Evolutionary conservation across 2,797 vertebrate species (phyloP).

Genomic region (Myotis myotis): DNA sequence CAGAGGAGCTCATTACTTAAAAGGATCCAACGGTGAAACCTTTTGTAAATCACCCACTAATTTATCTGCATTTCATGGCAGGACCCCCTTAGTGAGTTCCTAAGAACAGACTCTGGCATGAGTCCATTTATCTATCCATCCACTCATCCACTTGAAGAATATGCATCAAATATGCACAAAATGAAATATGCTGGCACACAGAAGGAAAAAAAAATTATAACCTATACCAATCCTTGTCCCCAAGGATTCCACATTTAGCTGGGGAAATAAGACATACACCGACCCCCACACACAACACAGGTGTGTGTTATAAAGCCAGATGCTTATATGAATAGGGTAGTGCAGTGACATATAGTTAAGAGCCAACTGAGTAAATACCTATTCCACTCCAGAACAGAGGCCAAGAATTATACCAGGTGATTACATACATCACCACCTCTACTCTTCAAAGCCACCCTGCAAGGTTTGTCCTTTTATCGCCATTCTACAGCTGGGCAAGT

Average conservation of each 20-base stretch:
- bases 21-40: conserved; percentile 47
- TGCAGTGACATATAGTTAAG: neutral
- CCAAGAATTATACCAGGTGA: neutral
- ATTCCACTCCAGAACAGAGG: neutral
- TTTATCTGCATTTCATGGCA: conserved; percentile 42
- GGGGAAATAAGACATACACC: neutral
- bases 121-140: neutral
- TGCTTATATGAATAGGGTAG: neutral
- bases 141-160: neutral
- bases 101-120: neutral
- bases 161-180: neutral
- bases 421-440: neutral
- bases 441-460: neutral
- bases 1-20: conserved; percentile 52
- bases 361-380: neutral
- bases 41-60: conserved; percentile 59
- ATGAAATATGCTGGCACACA: neutral
- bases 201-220: neutral
- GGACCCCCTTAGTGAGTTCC: neutral
- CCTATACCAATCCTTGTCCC: neutral
- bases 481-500: neutral
- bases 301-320: neutral
- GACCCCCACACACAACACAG: neutral
- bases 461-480: neutral
- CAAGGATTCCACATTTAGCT: neutral